Conservation (phyloP, 1,140 invertebrate species). For the Temnothorax curvispinosus region DNA sequence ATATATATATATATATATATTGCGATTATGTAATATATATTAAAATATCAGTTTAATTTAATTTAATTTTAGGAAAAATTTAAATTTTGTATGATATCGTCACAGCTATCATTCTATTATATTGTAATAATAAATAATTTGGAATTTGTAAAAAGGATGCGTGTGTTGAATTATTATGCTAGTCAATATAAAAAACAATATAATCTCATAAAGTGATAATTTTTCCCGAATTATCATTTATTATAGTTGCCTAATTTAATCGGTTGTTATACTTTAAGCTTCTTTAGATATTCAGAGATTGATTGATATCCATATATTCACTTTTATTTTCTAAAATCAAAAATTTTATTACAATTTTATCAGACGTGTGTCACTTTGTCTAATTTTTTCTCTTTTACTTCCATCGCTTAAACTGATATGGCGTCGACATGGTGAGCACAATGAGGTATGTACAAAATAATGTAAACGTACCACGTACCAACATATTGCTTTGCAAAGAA, state of each 20-base stretch:
- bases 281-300: not conserved
- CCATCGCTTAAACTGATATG: slow-evolving; percentile 56
- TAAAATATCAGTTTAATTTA: not conserved
- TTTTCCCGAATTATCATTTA: slow-evolving; percentile 70
- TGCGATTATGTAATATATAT: not conserved
- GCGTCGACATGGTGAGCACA: slow-evolving; percentile 65
- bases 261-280: not conserved
- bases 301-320: not conserved
- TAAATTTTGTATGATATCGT: slow-evolving; percentile 53
- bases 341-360: not conserved
- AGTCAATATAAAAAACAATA: slow-evolving; percentile 14
- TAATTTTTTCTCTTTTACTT: slow-evolving; percentile 56
- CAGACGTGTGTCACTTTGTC: slow-evolving; percentile 39
- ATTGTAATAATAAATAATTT: slow-evolving; percentile 58
- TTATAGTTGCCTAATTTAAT: not conserved
- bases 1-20: not conserved
- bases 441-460: slow-evolving; percentile 62
- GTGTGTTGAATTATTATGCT: slow-evolving; percentile 57
- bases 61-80: slow-evolving; percentile 73
- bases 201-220: slow-evolving; percentile 71
- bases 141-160: slow-evolving; percentile 16
- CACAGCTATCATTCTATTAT: not conserved
- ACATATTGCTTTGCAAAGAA: slow-evolving; percentile 54
- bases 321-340: not conserved
- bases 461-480: slow-evolving; percentile 11